phyloP scores from a whole-genome alignment of 2,888 invertebrate species.

The Capitulum mitella region DNA sequence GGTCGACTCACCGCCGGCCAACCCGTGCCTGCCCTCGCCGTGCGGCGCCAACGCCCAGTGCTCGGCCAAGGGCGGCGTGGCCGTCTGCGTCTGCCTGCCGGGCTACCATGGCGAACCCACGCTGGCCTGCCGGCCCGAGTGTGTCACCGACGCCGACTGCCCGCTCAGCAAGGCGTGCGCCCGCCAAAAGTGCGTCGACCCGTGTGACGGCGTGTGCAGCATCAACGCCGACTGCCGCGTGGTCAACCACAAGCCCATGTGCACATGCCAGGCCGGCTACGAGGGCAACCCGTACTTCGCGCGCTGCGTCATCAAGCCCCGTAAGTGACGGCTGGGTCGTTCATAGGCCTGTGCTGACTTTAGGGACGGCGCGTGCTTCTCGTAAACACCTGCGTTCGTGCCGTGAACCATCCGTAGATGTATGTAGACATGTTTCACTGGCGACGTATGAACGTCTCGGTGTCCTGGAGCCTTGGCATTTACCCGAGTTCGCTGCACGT shows the following conservation, averaged over 20 bases:
- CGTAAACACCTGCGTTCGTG: no score
- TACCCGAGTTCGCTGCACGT: no score
- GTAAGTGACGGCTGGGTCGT: no score
- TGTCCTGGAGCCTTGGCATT: no score
- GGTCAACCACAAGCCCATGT: conserved; percentile 74
- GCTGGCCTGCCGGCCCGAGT: conserved; percentile 49
- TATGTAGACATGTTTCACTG: no score
- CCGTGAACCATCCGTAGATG: no score
- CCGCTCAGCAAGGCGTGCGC: conserved; percentile 69
- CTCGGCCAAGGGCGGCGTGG: conserved; percentile 41
- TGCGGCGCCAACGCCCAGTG: conserved; percentile 79
- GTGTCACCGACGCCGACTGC: conserved; percentile 70
- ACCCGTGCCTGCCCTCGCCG: conserved; percentile 67
- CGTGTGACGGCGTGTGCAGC: conserved; percentile 55
- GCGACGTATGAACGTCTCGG: no score
- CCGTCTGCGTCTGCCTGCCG: conserved; percentile 65
- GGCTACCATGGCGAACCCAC: conserved; percentile 68
- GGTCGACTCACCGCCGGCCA: background rate
- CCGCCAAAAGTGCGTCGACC: conserved; percentile 69
- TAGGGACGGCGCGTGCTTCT: no score
- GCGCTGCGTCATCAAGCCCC: conserved; percentile 50
- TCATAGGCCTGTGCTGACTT: no score
- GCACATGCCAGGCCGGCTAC: conserved; percentile 88
- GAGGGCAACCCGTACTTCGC: conserved; percentile 83
- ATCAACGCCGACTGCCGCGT: conserved; percentile 61